Percentiles rank a stretch among this genome's conserved stretches.
phyloP scores from a whole-genome alignment of 92 coral and sea anemone genomes.

The Siderastrea radians region DNA sequence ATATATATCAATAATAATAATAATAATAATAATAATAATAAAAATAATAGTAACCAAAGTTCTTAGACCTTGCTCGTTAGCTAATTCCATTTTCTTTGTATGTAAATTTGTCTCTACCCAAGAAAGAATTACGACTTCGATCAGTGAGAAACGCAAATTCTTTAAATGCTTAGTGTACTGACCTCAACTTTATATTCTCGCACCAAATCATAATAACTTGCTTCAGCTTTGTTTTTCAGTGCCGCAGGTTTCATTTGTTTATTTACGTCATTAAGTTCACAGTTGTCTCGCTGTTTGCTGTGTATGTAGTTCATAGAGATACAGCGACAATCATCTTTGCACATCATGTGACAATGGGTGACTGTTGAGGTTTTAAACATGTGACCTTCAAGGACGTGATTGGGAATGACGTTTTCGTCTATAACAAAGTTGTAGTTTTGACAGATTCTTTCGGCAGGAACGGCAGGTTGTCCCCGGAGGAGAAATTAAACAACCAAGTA shows the following conservation, averaged over 20 bases:
- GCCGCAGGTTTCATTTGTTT: slow-evolving; percentile 14
- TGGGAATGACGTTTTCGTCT: slow-evolving; percentile 1
- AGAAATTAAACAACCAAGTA: neutral
- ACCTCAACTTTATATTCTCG: neutral
- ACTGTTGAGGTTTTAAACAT: slow-evolving; percentile 19
- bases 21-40: too few species aligned
- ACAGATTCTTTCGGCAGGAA: neutral
- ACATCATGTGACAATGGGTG: slow-evolving; percentile 13
- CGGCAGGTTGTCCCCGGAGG: neutral
- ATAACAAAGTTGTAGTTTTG: neutral
- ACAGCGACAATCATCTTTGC: slow-evolving; percentile 27
- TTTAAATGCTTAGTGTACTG: neutral
- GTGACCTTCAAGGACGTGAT: slow-evolving; percentile 32
- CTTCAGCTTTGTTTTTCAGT: neutral
- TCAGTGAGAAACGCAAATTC: too few species aligned
- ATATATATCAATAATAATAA: too few species aligned
- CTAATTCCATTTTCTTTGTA: too few species aligned
- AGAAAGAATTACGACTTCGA: too few species aligned
- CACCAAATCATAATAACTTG: slow-evolving; percentile 22
- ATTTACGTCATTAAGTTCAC: slow-evolving; percentile 16
- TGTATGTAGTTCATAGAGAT: slow-evolving; percentile 12
- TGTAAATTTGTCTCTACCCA: too few species aligned
- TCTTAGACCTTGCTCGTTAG: too few species aligned
- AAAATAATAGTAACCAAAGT: too few species aligned
- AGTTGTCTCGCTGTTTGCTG: neutral